Evolutionary conservation across 2,113 vertebrate genomes (phyloP), one percentile per base, ranked within the genome.

Genomic region (Hippocampus guttulatus): DNA sequence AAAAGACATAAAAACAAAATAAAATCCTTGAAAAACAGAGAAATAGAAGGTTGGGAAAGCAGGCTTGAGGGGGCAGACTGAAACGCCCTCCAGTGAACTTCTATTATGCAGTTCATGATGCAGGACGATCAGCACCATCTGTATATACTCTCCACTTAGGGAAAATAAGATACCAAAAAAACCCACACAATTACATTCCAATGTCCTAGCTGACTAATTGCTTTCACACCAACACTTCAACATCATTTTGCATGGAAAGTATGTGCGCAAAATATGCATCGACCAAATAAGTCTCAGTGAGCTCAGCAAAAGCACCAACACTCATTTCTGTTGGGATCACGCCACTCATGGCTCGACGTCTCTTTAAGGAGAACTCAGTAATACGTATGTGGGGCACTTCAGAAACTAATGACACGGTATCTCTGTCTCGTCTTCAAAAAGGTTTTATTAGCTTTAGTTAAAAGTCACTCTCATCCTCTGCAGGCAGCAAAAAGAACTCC

Each of bases 41-140:
- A 70, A 15, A 52, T 9, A 16, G 52, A 51, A 4, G 5, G 52
- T 57, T 72, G 69, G 40, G 58, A 40, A 74, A 77, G 71, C 47
- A 43, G 40, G 52, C 21, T 55, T 55, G 21, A 23, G 54, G 67
- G 45, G 58, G 33, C 40, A 52, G 43, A 67, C 66, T 74, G 45
- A 69, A 64, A 75, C 63, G 43, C 30, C 72, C 30, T 38, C 72
- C 60, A 71, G 55, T 69, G 74, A 77, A 67, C 18, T 71, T 54
- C 9, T 21, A 54, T n/a, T 10, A 54, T 10, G 52, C n/a, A n/a
- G 9, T 54, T 54, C 21, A n/a, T 54, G n/a, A n/a, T n/a, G 21
- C 52, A 11, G 52, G 52, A 66, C 27, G 61, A 61, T 57, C 66
- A 52, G 68, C 3, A 45, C 2, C 45, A n/a, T 57, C 21, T 52